Percentiles rank a stretch among this genome's conserved stretches.
phyloP scores from a whole-genome alignment of 2,888 invertebrate species.

The Rapana venosa region DNA sequence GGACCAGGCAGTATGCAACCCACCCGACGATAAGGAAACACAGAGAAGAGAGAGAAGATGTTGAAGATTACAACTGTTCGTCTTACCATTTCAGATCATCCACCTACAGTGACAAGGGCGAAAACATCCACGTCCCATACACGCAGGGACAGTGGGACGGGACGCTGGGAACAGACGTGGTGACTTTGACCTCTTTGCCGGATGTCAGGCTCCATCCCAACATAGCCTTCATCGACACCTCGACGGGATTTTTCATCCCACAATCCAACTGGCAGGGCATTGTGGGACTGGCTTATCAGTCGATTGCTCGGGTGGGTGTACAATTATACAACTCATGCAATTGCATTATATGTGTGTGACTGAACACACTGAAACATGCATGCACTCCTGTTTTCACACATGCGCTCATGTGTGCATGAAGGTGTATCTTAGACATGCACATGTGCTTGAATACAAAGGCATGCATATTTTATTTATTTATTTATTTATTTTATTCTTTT shows the following conservation, averaged over 20 bases:
- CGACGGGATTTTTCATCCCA: slow-evolving; percentile 83
- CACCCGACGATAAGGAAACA: not conserved
- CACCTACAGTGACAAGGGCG: slow-evolving; percentile 75
- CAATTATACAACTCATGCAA: not conserved
- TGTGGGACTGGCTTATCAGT: slow-evolving; percentile 82
- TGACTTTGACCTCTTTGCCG: slow-evolving; percentile 78
- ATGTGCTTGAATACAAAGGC: too few species aligned
- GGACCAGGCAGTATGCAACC: not conserved
- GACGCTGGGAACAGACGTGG: slow-evolving; percentile 80
- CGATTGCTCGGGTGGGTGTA: slow-evolving; percentile 68
- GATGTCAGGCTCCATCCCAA: slow-evolving; percentile 78
- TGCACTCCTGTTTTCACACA: too few species aligned
- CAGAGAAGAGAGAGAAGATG: not conserved
- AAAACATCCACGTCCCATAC: slow-evolving; percentile 79
- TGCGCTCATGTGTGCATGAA: too few species aligned
- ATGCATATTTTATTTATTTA: too few species aligned
- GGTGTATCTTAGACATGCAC: too few species aligned
- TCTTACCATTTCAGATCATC: slow-evolving; percentile 72
- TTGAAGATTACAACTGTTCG: not conserved
- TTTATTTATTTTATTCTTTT: too few species aligned
- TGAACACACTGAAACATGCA: too few species aligned
- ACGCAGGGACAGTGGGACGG: slow-evolving; percentile 82
- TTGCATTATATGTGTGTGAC: not conserved
- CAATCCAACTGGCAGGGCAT: slow-evolving; percentile 84
- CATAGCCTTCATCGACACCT: slow-evolving; percentile 82